phyloP scores from a whole-genome alignment of 2,797 vertebrate genomes.

The Dromococcyx pavoninus region DNA sequence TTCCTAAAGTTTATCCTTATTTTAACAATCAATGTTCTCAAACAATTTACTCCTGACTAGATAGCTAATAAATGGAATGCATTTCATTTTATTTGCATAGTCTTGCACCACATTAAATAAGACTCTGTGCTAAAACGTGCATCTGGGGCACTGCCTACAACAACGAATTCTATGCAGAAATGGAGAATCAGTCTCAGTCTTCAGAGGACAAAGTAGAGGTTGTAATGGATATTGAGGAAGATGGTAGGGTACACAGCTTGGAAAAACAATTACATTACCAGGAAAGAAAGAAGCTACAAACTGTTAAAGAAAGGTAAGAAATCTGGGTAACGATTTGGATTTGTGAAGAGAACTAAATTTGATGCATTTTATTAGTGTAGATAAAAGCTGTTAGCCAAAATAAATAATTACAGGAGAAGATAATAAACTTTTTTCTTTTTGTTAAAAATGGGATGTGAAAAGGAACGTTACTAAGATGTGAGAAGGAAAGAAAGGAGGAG shows the following conservation, averaged over 20 bases:
- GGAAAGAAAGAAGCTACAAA: background rate
- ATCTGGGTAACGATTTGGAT: background rate
- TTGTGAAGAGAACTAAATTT: background rate
- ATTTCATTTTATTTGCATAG: background rate
- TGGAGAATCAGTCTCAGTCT: background rate
- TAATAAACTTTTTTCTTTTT: background rate
- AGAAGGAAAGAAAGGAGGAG: background rate
- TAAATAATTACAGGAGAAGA: background rate
- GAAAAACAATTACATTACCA: background rate
- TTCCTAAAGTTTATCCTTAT: background rate
- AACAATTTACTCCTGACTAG: background rate
- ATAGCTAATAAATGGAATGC: background rate
- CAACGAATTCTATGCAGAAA: background rate
- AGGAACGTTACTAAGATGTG: background rate
- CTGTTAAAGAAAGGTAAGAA: background rate
- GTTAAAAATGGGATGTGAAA: background rate
- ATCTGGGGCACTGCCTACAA: background rate
- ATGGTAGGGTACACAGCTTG: background rate
- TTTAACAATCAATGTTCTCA: background rate
- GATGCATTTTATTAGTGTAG: background rate
- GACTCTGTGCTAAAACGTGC: background rate
- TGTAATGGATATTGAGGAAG: background rate
- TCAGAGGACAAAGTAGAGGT: background rate
- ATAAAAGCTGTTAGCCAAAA: background rate
- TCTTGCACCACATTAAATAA: background rate